A percentile compares a stretch with the other conserved stretches of the same genome.
Conservation (phyloP, 2,797 vertebrate species). For the Bradypus variegatus region DNA sequence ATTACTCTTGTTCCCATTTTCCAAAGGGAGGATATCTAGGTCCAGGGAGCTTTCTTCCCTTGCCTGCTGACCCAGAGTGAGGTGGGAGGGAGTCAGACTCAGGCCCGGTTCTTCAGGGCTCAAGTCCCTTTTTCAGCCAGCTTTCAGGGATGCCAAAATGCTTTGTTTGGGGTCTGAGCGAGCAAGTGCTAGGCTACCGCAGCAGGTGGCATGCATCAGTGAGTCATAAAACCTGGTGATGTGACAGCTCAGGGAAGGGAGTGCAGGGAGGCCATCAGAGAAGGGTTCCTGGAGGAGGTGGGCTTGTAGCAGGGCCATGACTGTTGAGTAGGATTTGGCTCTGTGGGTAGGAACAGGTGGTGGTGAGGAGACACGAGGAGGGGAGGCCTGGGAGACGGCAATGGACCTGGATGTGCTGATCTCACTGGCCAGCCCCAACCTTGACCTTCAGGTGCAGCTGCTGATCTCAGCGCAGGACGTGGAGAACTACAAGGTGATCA, state of each 20-base stretch:
- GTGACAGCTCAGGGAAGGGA: neutral
- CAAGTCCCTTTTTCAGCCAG: neutral
- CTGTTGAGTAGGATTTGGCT: neutral
- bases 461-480: conserved; percentile 95
- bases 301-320: neutral
- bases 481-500: conserved; percentile 97
- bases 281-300: neutral
- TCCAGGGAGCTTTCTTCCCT: neutral
- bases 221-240: neutral
- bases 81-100: neutral
- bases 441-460: conserved; percentile 85
- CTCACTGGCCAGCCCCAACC: neutral
- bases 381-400: neutral
- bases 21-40: neutral
- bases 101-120: neutral
- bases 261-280: neutral
- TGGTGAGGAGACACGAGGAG: neutral
- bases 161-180: neutral
- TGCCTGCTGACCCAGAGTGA: neutral
- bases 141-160: neutral
- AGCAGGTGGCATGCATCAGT: neutral
- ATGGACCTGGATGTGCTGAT: neutral
- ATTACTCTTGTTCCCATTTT: neutral
- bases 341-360: neutral
- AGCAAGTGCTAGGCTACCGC: neutral